These are phyloP conservation scores for Phrynocephalus forsythii DNA, from an alignment of 2,797 vertebrate species.

Conservation along the genomic window DNA sequence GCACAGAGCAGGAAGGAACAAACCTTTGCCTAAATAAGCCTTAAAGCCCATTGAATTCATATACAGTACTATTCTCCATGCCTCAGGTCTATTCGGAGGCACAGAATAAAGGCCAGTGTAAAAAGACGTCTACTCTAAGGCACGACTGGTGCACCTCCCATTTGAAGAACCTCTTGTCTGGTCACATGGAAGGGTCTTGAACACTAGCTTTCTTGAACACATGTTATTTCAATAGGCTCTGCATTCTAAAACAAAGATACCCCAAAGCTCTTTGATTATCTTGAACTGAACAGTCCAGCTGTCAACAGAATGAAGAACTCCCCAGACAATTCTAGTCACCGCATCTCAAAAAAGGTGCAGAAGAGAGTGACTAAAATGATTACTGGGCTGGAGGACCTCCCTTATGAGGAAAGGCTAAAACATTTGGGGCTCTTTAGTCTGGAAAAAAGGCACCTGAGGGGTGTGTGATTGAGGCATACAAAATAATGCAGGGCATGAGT, in stretches of 20 bases:
- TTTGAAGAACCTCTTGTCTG: slow-evolving; percentile 6
- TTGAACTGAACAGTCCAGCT: slow-evolving; percentile 24
- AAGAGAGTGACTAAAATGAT: too few species aligned
- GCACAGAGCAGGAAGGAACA: too few species aligned
- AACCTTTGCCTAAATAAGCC: too few species aligned
- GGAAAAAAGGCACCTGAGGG: too few species aligned
- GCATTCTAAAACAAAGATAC: slow-evolving; percentile 32
- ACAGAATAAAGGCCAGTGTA: not conserved
- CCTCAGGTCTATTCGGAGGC: not conserved
- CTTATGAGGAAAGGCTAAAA: too few species aligned
- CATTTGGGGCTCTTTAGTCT: too few species aligned
- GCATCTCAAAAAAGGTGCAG: too few species aligned
- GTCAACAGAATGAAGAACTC: slow-evolving; percentile 40
- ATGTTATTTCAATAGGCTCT: slow-evolving; percentile 23
- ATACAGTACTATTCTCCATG: not conserved
- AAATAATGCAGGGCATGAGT: too few species aligned
- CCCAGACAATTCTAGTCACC: slow-evolving; percentile 25
- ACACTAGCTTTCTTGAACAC: not conserved
- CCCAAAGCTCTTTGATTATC: slow-evolving; percentile 40
- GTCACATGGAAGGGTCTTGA: not conserved
- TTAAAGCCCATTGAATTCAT: not conserved
- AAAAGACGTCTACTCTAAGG: not conserved
- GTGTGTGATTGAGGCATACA: too few species aligned
- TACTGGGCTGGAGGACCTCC: too few species aligned
- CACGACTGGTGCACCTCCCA: not conserved